These are phyloP conservation scores for Drosophila obscura DNA, from an alignment of 1,140 invertebrate species.

Conservation along the genomic window DNA sequence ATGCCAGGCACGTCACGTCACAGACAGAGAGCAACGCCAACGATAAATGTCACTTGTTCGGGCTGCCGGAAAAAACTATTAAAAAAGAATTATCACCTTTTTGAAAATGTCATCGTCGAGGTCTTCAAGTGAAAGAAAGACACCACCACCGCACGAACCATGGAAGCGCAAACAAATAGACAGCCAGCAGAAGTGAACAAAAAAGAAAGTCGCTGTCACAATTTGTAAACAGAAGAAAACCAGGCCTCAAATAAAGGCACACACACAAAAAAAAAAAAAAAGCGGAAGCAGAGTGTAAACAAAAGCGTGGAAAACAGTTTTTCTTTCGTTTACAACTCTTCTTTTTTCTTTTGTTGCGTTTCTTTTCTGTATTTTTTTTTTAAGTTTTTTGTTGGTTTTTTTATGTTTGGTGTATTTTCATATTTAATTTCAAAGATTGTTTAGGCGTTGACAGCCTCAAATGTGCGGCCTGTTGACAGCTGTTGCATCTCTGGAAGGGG, in stretches of 20 bases:
- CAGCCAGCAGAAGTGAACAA: slow-evolving; percentile 9
- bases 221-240: slow-evolving; percentile 51
- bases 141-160: slow-evolving; percentile 34
- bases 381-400: slow-evolving; percentile 20
- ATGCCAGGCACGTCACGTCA: slow-evolving; percentile 67
- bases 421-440: too few relatives aligned
- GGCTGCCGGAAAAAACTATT: slow-evolving; percentile 79
- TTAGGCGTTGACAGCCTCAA: slow-evolving; percentile 57
- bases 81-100: slow-evolving; percentile 80
- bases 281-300: slow-evolving; percentile 52
- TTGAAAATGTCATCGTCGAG: slow-evolving; percentile 49
- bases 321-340: slow-evolving; percentile 48
- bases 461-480: slow-evolving; percentile 48
- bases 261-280: slow-evolving; percentile 16
- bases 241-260: slow-evolving; percentile 4
- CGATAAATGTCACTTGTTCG: slow-evolving; percentile 77
- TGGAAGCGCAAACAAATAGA: slow-evolving; percentile 32
- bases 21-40: not conserved
- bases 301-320: slow-evolving; percentile 47
- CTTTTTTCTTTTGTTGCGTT: slow-evolving; percentile 44
- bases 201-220: slow-evolving; percentile 52
- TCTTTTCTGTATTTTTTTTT: slow-evolving; percentile 35
- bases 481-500: slow-evolving; percentile 10
- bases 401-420: slow-evolving; percentile 14
- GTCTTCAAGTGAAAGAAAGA: not conserved